A percentile compares a stretch with the other conserved stretches of the same genome.
phyloP scores from a whole-genome alignment of 2,113 vertebrate genomes.

The Campylomormyrus tamandua region DNA sequence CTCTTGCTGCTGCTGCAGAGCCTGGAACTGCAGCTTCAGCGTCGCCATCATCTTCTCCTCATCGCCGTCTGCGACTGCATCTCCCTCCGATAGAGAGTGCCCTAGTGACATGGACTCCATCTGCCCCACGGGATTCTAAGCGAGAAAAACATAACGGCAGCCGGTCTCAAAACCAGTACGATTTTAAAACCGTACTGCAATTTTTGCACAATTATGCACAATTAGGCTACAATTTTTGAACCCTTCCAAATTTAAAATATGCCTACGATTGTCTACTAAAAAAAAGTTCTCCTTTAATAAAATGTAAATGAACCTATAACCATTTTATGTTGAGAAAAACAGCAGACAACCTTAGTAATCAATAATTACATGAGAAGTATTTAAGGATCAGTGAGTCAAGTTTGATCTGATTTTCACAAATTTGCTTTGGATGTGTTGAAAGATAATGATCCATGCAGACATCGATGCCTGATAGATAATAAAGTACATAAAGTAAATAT shows the following conservation, averaged over 20 bases:
- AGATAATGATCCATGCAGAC: not conserved
- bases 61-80: conserved; percentile 52
- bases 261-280: not conserved
- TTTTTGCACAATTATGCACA: not conserved
- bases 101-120: not conserved
- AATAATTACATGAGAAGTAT: not conserved
- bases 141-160: not conserved
- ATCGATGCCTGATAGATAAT: not conserved
- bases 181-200: not conserved
- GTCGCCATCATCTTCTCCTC: conserved; percentile 44
- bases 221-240: not conserved
- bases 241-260: not conserved
- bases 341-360: not conserved
- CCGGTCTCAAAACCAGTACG: not conserved
- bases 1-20: conserved; percentile 76
- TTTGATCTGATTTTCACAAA: not conserved
- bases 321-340: not conserved
- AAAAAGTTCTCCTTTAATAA: not conserved
- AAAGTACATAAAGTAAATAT: not conserved
- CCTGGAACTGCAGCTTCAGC: conserved; percentile 73
- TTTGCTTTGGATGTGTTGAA: not conserved
- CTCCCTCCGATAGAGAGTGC: not conserved
- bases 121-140: not conserved
- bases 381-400: not conserved
- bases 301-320: not conserved